Conservation (phyloP, 2,888 invertebrate genomes). For the Nematopogon swammerdamellus region DNA sequence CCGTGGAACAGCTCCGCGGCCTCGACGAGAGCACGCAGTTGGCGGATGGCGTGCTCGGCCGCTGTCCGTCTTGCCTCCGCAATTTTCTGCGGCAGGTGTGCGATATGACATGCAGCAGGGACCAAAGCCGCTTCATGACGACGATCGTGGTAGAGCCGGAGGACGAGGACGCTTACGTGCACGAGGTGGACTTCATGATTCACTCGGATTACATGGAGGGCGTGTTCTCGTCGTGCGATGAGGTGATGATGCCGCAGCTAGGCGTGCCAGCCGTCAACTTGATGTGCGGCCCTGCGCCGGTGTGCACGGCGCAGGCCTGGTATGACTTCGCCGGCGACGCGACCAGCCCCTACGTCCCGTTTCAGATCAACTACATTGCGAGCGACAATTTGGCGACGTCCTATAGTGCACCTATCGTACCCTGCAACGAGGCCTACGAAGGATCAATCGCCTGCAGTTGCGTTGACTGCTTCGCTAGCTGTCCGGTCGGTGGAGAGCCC, state of each 20-base stretch:
- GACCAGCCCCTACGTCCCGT: conserved; percentile 56
- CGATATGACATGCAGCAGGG: conserved; percentile 73
- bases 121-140: conserved; percentile 57
- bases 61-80: conserved; percentile 78
- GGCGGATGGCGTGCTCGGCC: conserved; percentile 65
- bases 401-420: conserved; percentile 39
- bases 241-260: conserved; percentile 72
- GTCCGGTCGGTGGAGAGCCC: conserved; percentile 50
- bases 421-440: conserved; percentile 58
- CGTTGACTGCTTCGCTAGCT: conserved; percentile 67
- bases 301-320: conserved; percentile 64
- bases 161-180: conserved; percentile 31
- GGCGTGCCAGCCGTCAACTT: conserved; percentile 72
- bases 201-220: conserved; percentile 58
- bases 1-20: conserved; percentile 41
- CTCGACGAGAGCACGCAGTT: conserved; percentile 55
- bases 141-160: conserved; percentile 11
- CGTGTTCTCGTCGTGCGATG: conserved; percentile 74
- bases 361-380: conserved; percentile 58
- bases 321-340: conserved; percentile 62
- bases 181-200: conserved; percentile 48
- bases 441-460: conserved; percentile 69
- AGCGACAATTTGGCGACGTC: conserved; percentile 31
- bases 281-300: conserved; percentile 70
- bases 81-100: conserved; percentile 80